Base-by-base conservation (phyloP, 2,113 vertebrate genomes). In the Mirza zaza region DNA sequence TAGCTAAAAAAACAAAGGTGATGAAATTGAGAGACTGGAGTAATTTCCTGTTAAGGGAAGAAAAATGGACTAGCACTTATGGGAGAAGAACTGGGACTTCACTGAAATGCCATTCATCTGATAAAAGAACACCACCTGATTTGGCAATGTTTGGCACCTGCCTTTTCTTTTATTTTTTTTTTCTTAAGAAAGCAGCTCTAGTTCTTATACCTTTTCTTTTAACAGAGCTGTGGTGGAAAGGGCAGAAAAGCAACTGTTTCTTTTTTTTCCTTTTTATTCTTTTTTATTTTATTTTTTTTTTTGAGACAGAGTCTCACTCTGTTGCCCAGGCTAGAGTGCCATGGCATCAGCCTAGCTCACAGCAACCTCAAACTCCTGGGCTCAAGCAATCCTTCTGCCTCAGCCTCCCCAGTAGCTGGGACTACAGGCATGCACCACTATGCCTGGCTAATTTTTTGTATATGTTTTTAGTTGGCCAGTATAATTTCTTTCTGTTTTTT, bases 211-310 rank as follows among this genome's bases (percentile, higher is more conserved):
- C 45, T 48, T 88, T 77, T 36, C 59, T 55, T 89, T 94, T 59
- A 77, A 8, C 45, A 68, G 67, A 89, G 80, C 65, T 57, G 50
- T 55, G 73, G n/a, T 52, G 79, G 27, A 90, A 96, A 95, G 68
- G 45, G 65, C 79, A 96, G 65, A 52, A 95, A 89, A 84, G 87
- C 57, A 95, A 89, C 55, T 77, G 55, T 63, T 83, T 75, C 83
- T 84, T 45, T 45, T 45, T 45, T 45, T 45, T 45, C 42, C 42
- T 45, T 45, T 45, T 45, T 45, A 45, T 45, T n/a, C n/a, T n/a
- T n/a, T n/a, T n/a, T n/a, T n/a, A n/a, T n/a, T n/a, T 45, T 45
- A 45, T 45, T 45, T 45, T 6, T 45, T 45, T 42, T 45, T 45
- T 45, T 45, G n/a, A 45, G 42, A 7, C 42, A 45, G 42, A 45